Conservation (phyloP, 2,888 invertebrate species). For the Ethmia dodecea region DNA sequence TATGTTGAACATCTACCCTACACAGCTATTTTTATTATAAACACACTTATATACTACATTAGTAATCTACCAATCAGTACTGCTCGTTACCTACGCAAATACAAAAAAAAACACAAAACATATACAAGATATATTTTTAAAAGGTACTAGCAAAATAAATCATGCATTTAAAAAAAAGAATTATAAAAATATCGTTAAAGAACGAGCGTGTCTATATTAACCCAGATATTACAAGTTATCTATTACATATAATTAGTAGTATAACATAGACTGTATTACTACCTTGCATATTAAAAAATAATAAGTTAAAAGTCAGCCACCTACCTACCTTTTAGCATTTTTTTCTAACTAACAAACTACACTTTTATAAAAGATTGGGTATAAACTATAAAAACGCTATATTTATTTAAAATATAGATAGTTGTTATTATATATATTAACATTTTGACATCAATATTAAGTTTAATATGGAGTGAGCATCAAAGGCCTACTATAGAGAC, state of each 20-base stretch:
- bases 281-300: slow-evolving; percentile 31
- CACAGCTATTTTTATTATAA: slow-evolving; percentile 30
- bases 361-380: slow-evolving; percentile 18
- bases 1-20: slow-evolving; percentile 42
- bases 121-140: slow-evolving; percentile 8
- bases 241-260: slow-evolving; percentile 14
- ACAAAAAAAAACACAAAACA: slow-evolving; percentile 13
- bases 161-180: slow-evolving; percentile 13
- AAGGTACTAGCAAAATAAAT: slow-evolving; percentile 7
- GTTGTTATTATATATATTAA: slow-evolving; percentile 24
- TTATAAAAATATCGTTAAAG: slow-evolving; percentile 25
- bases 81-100: slow-evolving; percentile 35
- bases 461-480: slow-evolving; percentile 15
- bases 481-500: no score
- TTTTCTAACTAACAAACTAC: slow-evolving; percentile 23
- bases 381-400: slow-evolving; percentile 32
- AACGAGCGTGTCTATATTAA: slow-evolving; percentile 41
- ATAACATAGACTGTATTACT: slow-evolving; percentile 18
- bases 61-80: slow-evolving; percentile 38
- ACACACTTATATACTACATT: slow-evolving; percentile 34
- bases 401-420: slow-evolving; percentile 28
- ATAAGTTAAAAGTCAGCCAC: slow-evolving; percentile 36
- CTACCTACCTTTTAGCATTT: slow-evolving; percentile 16
- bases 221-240: no score
- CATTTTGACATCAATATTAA: slow-evolving; percentile 23